Percentiles rank a stretch among this genome's conserved stretches.
Conservation (phyloP, 1,140 invertebrate genomes). For the Patella vulgata region DNA sequence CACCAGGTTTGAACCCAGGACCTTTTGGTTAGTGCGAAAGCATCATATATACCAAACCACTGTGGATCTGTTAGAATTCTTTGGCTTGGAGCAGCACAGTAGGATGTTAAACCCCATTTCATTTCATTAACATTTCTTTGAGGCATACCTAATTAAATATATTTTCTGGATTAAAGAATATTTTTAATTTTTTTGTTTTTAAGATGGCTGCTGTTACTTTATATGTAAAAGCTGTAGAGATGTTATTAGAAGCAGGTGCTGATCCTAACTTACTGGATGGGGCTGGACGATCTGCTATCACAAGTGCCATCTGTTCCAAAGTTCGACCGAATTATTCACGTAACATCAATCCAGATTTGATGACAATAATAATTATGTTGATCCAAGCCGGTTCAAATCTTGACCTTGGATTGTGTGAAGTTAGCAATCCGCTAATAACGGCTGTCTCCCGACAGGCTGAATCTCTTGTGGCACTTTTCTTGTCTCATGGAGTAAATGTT, state of each 20-base stretch:
- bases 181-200: constrained; percentile 1
- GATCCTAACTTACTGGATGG: constrained; percentile 27
- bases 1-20: too few relatives aligned
- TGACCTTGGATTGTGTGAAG: constrained; percentile 29
- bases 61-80: neutral
- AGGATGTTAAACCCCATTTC: neutral
- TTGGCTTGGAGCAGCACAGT: neutral
- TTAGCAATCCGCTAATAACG: constrained; percentile 36
- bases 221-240: constrained; percentile 30
- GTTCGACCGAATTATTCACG: neutral
- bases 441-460: constrained; percentile 21
- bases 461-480: constrained; percentile 29
- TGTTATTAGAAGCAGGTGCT: constrained; percentile 32
- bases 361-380: constrained; percentile 35
- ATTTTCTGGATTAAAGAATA: neutral
- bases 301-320: constrained; percentile 38
- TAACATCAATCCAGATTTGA: constrained; percentile 27
- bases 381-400: constrained; percentile 32
- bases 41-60: too few relatives aligned
- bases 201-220: constrained; percentile 32
- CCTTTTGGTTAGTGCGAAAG: too few relatives aligned
- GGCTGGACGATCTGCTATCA: constrained; percentile 27
- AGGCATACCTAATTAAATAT: neutral
- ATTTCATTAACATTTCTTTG: neutral
- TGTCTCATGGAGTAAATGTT: constrained; percentile 34